Percentiles rank a stretch among this genome's conserved stretches.
Conservation (phyloP, 2,888 invertebrate genomes). For the Cephus runcator region DNA sequence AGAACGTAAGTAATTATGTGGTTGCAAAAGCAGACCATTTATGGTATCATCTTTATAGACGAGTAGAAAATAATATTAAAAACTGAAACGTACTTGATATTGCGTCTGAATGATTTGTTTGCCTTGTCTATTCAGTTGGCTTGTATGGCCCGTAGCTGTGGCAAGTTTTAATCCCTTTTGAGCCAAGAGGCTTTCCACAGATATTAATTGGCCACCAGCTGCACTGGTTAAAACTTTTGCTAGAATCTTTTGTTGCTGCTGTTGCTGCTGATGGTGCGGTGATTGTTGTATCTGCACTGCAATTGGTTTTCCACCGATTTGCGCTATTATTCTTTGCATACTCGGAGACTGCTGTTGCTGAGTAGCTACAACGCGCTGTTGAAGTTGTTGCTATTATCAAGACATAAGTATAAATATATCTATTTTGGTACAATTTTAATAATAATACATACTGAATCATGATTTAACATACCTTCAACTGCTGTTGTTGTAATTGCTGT, state of each 20-base stretch:
- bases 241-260: conserved; percentile 69
- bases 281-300: conserved; percentile 68
- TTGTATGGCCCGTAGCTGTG: conserved; percentile 48
- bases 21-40: too few relatives aligned
- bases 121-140: conserved; percentile 58
- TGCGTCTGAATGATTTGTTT: conserved; percentile 62
- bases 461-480: conserved; percentile 20
- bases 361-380: conserved; percentile 61
- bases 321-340: conserved; percentile 63
- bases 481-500: conserved; percentile 46
- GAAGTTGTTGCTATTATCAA: conserved; percentile 47
- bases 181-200: conserved; percentile 71
- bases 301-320: conserved; percentile 62
- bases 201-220: conserved; percentile 70
- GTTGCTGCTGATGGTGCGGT: conserved; percentile 61
- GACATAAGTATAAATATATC: not conserved
- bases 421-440: not conserved
- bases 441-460: not conserved
- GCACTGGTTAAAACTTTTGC: conserved; percentile 81
- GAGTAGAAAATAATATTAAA: too few relatives aligned
- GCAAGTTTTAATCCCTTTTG: conserved; percentile 65
- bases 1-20: too few relatives aligned
- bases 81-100: conserved; percentile 50
- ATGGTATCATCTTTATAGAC: too few relatives aligned
- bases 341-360: conserved; percentile 54